phyloP scores from a whole-genome alignment of 2,888 invertebrate species.

The Coleophora deauratella region DNA sequence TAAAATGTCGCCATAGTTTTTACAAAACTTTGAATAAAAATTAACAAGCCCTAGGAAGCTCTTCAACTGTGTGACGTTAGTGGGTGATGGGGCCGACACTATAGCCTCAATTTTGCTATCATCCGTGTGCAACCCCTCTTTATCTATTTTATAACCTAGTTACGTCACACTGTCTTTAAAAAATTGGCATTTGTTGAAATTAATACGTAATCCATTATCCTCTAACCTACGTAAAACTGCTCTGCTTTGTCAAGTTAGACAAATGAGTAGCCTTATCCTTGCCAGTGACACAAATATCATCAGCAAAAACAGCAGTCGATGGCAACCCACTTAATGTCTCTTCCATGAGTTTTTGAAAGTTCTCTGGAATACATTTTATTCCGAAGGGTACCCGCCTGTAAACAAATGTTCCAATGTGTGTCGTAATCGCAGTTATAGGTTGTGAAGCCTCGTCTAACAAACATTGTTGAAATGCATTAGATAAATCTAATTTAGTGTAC shows the following conservation, averaged over 20 bases:
- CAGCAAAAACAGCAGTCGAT: constrained; percentile 12
- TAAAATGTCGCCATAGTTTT: constrained; percentile 14
- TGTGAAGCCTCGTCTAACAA: constrained; percentile 14
- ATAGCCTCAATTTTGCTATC: constrained; percentile 11
- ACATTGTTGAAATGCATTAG: constrained; percentile 20
- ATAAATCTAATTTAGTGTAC: too few relatives aligned
- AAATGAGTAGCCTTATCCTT: constrained; percentile 1
- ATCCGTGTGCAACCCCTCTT: constrained; percentile 12
- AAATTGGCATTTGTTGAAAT: constrained; percentile 1
- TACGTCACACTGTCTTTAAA: constrained; percentile 11
- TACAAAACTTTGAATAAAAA: constrained; percentile 16
- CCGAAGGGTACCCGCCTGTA: constrained; percentile 16
- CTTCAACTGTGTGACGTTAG: constrained; percentile 12
- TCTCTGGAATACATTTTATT: constrained; percentile 16
- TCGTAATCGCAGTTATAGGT: constrained; percentile 14
- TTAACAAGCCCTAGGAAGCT: constrained; percentile 16
- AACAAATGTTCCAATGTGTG: constrained; percentile 10
- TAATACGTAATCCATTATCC: constrained; percentile 10
- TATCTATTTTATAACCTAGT: constrained; percentile 14
- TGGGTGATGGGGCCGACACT: constrained; percentile 8
- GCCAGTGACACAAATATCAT: constrained; percentile 15
- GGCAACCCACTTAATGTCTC: constrained; percentile 13
- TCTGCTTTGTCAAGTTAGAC: constrained; percentile 6
- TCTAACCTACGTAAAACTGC: constrained; percentile 8
- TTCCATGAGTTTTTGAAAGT: background rate